Conservation (phyloP, 2,797 vertebrate species). For the Phataginus tricuspis region DNA sequence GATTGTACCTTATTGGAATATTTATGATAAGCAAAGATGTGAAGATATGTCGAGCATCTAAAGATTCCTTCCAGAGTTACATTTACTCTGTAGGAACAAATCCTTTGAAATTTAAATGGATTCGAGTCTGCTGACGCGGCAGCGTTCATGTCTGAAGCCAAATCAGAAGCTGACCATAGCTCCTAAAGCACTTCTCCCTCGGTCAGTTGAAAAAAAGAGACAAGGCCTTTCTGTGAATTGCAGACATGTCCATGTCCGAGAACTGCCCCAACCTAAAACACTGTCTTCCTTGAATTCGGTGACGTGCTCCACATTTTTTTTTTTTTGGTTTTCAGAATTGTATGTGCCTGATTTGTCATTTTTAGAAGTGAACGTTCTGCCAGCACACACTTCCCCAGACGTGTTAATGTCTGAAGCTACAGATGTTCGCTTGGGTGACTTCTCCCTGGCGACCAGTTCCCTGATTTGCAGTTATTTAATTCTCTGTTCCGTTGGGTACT, state of each 20-base stretch:
- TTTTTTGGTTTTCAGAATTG: not conserved
- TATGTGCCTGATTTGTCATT: not conserved
- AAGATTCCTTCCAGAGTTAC: not conserved
- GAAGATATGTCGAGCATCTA: conserved; percentile 36
- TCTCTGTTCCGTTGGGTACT: conserved; percentile 31
- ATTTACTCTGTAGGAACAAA: conserved; percentile 25
- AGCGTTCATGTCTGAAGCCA: not conserved
- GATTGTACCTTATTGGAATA: not conserved
- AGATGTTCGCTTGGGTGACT: conserved; percentile 49
- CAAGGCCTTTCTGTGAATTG: not conserved
- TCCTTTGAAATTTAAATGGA: conserved; percentile 57
- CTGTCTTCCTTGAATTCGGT: not conserved
- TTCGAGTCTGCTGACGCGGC: not conserved
- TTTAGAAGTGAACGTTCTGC: not conserved
- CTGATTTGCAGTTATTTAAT: conserved; percentile 66
- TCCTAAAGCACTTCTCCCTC: not conserved
- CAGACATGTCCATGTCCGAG: not conserved
- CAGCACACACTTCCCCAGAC: not conserved
- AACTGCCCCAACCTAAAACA: not conserved
- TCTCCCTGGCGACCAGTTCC: conserved; percentile 35
- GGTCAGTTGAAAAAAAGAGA: not conserved
- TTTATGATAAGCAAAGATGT: conserved; percentile 42
- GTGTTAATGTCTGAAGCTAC: conserved; percentile 39
- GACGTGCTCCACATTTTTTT: not conserved
- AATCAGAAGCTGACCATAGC: not conserved